phyloP scores from a whole-genome alignment of 2,888 invertebrate species.

The Dynastes tityus region DNA sequence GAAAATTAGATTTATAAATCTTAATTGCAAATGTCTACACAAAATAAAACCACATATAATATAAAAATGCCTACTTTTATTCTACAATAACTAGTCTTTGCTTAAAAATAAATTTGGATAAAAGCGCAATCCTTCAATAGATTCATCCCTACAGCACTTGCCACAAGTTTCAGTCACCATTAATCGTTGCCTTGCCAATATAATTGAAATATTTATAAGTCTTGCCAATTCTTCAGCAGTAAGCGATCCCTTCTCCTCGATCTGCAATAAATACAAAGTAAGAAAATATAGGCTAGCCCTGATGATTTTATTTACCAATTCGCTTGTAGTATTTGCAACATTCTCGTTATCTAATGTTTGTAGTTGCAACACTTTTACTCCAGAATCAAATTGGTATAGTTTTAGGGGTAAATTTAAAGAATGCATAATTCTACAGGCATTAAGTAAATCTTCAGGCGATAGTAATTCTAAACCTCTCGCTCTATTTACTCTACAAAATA shows the following conservation, averaged over 20 bases:
- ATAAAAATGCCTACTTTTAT: too few species aligned
- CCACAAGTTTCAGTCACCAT: constrained; percentile 90
- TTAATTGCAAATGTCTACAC: too few species aligned
- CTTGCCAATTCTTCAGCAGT: constrained; percentile 92
- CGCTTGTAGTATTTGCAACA: constrained; percentile 78
- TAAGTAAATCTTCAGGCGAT: constrained; percentile 96
- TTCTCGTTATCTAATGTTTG: constrained; percentile 82
- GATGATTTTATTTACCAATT: constrained; percentile 73
- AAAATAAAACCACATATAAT: too few species aligned
- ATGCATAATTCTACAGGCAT: constrained; percentile 86
- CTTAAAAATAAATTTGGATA: constrained; percentile 91
- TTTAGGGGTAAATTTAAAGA: constrained; percentile 81
- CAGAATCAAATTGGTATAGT: constrained; percentile 90
- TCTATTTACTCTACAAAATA: constrained; percentile 96
- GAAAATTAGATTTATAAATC: too few species aligned
- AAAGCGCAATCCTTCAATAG: constrained; percentile 94
- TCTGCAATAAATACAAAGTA: constrained; percentile 69
- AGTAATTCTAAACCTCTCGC: constrained; percentile 96
- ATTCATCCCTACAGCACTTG: constrained; percentile 93
- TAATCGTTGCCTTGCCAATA: constrained; percentile 92
- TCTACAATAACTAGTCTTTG: constrained; percentile 60
- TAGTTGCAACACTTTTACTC: constrained; percentile 94
- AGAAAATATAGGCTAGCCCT: not conserved
- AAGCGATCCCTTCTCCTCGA: constrained; percentile 80
- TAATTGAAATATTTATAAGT: constrained; percentile 86